Base-by-base conservation (phyloP, 2,797 vertebrate species). In the Lophotriccus pileatus region DNA sequence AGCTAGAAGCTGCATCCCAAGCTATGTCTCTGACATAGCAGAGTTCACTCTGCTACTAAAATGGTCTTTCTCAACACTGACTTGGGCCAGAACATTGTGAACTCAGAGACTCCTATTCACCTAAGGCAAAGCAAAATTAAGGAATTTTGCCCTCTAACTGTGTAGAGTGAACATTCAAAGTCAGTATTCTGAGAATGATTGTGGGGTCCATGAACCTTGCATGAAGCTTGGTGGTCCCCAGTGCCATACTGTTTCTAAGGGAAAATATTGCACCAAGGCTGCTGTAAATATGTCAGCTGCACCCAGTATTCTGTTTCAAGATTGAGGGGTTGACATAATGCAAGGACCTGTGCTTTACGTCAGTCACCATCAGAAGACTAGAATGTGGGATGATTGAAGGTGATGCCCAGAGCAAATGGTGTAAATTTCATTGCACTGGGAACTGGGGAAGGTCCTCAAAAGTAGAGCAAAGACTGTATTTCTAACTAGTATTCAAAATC, bases 141-240 rank as follows among this genome's bases (percentile, higher is more conserved):
- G 5, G 28, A 46, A 34, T 36, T 60, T 67, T 93, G 16, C 64
- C 56, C 19, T 50, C 16, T 49, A 52, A 14, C 2, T 5, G 13
- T 15, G 41, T 6, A 50, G 23, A 41, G 17, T 5, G 34, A 56
- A 7, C 7, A n/a, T 41, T 69, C 41, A 79, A 44, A 37, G 6
- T 6, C 18, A 70, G 30, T 1, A 4, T 85, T 92, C 72, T 69
- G 36, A 39, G 52, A 39, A 36, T 10, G 23, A 10, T 19, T 68
- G 44, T 55, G 20, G 21, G 14, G 17, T 47, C 21, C 4, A 2
- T 14, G 52, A 55, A 34, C 30, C 17, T 41, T 37, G 14, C 24
- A 37, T 1, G 14, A 15, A 10, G 6, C 0, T 0, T 25, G 5
- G 4, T 12, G 9, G 4, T 47, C 37, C 23, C 21, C 9, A 8